Evolutionary conservation across 2,113 vertebrate genomes (phyloP), one percentile per base, ranked within the genome.

Genomic region (Leptocoma aspasia): DNA sequence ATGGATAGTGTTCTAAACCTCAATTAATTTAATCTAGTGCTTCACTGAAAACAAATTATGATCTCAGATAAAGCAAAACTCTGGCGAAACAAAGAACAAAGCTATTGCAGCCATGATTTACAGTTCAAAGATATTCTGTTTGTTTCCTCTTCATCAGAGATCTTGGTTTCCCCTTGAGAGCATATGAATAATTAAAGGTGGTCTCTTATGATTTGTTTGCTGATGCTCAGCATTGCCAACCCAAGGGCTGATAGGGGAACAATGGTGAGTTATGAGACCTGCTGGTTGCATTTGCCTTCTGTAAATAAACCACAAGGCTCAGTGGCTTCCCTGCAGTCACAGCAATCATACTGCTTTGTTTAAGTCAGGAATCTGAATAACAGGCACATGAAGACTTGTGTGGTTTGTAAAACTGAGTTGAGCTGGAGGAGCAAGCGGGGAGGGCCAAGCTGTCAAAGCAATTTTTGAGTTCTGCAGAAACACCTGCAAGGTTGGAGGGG

Each of bases 21-120:
- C 97, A 98, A 98, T 98, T 98, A 97, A 98, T 98, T 97, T 98
- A 97, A 98, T 97, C 94, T 96, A 97, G 90, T 96, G 89, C 97
- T 97, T 98, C 97, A 95, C 37, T 89, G 92, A 94, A 97, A 97
- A 97, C 97, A 98, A 97, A 98, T 98, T 97, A 98, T 96, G 96
- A 95, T 97, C 97, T 97, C 91, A 90, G 97, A 97, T 97, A 97
- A 97, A 96, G 95, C 92, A 95, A 92, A 97, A 93, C 88, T 89
- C 84, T n/a, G 57, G 79, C 41, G 57, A 96, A 95, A 97, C 94
- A 97, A 92, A 97, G 96, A 97, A 97, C 95, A 95, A 97, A 98
- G 97, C 94, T 92, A 81, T 95, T 64, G 45, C 83, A 92, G 86
- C 49, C 69, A 65, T 85, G 92, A 95, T 92, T 95, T 96, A 82